A percentile compares a stretch with the other conserved stretches of the same genome.
phyloP scores from a whole-genome alignment of 2,113 vertebrate genomes.

The Myanophis thanlyinensis region DNA sequence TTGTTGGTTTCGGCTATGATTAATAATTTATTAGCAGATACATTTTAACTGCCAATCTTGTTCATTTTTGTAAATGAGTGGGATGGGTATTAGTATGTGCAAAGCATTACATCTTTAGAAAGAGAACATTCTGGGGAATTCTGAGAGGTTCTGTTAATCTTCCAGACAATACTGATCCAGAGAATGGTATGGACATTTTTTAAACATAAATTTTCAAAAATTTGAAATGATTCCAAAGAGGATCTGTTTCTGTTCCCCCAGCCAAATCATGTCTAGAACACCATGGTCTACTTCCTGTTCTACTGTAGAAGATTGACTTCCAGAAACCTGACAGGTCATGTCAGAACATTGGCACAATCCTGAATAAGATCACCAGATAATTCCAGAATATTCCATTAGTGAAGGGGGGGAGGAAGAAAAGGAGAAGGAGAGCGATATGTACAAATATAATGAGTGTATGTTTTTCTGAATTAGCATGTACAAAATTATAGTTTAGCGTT shows the following conservation, averaged over 20 bases:
- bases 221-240: not conserved
- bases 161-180: not conserved
- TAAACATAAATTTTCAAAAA: not conserved
- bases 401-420: fast-evolving
- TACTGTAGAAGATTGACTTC: not conserved
- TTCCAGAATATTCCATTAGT: not conserved
- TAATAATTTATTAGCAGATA: not conserved
- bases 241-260: not conserved
- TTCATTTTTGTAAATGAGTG: not conserved
- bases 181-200: not conserved
- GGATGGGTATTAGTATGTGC: not conserved
- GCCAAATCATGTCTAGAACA: not conserved
- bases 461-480: not conserved
- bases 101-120: not conserved
- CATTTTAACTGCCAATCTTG: not conserved
- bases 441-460: not conserved
- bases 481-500: not conserved
- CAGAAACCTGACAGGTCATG: not conserved
- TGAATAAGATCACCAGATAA: not conserved
- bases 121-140: not conserved
- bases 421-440: not conserved
- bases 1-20: not conserved
- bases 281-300: not conserved
- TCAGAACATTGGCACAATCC: not conserved
- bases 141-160: not conserved